Evolutionary conservation across 2,888 invertebrate genomes (phyloP), one percentile per base, ranked within the genome.

Genomic region (Onthophagus sagittarius): DNA sequence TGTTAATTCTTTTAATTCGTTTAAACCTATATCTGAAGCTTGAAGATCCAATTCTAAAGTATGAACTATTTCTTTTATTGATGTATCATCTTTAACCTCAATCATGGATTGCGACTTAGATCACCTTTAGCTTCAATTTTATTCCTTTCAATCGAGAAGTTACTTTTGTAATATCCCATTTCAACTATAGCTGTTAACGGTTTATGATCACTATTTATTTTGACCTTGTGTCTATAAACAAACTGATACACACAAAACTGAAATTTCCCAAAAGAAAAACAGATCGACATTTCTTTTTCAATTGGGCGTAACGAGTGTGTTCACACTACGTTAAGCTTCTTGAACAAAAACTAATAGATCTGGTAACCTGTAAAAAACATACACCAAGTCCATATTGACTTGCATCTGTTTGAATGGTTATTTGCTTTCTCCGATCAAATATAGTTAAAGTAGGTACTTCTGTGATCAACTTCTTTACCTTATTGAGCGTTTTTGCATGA

Each of bases 41-140:
- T 5, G 33, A 33, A 33, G 33, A 53, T 53, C 39, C 39, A 87
- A 77, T 87, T 13, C 15, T 69, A 72, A n/a, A 31, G 15, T 63
- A 62, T 72, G 63, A 7, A 72, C 33, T 32, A 72, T 15, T 62
- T 72, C 69, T 62, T 62, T 67, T 33, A 31, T 23, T 23, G 62
- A 63, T 23, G 32, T 2, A 62, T 69, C 15, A 62, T 69, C 9
- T 62, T 14, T 5, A 15, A 62, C 69, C 32, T 2, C 62, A 33
- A n/a, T n/a, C n/a, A n/a, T n/a, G n/a, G n/a, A n/a, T n/a, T n/a
- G n/a, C n/a, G n/a, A n/a, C n/a, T n/a, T n/a, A n/a, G n/a, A n/a
- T n/a, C n/a, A n/a, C n/a, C n/a, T n/a, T n/a, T 9, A 79, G 53
- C 75, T 79, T 79, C 5, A 80, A 13, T 62, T 78, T 77, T 77